phyloP scores from a whole-genome alignment of 2,797 vertebrate species.

The Phoebastria nigripes region DNA sequence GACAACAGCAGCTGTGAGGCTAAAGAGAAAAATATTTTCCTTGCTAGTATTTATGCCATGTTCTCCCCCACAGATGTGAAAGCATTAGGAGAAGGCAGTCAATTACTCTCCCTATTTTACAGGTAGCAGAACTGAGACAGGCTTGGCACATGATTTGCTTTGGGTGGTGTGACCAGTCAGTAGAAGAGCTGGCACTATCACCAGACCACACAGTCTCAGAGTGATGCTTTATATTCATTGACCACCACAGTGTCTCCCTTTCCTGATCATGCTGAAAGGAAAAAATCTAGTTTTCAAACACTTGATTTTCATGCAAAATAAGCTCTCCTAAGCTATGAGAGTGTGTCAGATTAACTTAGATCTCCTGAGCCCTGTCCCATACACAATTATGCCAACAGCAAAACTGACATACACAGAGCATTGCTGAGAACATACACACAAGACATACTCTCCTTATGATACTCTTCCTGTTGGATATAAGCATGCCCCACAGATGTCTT shows the following conservation, averaged over 20 bases:
- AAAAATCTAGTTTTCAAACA: background rate
- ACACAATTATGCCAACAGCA: background rate
- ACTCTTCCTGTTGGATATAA: background rate
- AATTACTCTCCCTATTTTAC: background rate
- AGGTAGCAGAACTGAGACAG: background rate
- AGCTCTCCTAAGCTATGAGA: background rate
- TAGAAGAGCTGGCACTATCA: background rate
- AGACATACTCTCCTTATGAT: background rate
- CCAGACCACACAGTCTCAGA: background rate
- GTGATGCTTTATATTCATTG: background rate
- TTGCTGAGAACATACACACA: background rate
- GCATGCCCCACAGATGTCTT: background rate
- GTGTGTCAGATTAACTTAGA: background rate
- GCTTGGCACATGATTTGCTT: background rate
- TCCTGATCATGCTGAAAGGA: background rate
- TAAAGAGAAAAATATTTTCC: background rate
- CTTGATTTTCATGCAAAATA: background rate
- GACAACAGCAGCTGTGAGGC: background rate
- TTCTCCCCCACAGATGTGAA: background rate
- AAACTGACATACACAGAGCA: background rate
- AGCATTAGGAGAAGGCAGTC: background rate
- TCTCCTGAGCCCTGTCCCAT: background rate
- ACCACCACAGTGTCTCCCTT: background rate
- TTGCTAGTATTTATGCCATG: fast-evolving
- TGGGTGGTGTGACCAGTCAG: background rate